Evolutionary conservation across 2,797 vertebrate species (phyloP), one percentile per base, ranked within the genome.

Genomic region (Allobates femoralis): DNA sequence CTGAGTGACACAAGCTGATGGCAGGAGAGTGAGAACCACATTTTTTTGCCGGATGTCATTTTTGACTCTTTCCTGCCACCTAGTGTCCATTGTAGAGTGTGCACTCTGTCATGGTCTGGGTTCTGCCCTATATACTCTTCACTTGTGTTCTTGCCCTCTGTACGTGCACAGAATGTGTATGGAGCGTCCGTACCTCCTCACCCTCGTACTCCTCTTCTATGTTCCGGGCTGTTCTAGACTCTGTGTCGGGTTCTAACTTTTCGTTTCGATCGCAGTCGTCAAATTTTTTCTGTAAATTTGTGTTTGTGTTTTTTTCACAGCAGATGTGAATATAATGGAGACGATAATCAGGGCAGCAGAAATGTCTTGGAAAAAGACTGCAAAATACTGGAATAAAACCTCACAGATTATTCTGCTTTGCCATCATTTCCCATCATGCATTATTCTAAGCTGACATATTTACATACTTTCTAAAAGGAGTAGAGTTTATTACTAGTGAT

Each of bases 11-110:
- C 16, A 16, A 32, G 18, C 32, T 71, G 67, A 71, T 41, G 34
- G 23, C 23, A 3, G 37, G 21, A 50, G n/a, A 46, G 46, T 3
- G 18, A n/a, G 18, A n/a, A n/a, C n/a, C n/a, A n/a, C 66, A 2
- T 11, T n/a, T 19, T n/a, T 26, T n/a, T 32, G 12, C 11, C 28
- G 10, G 19, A 1, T 19, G 37, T 46, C 23, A 74, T 50, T 74
- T 46, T n/a, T 50, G 41, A 16, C 71, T 82, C 28, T 30, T 28
- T 28, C 6, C 64, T 69, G 50, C 32, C 77, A 41, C 41, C 77
- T 79, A 79, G 34, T 79, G 56, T 60, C 28, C 32, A 80, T 16
- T 73, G 19, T 55, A 30, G 62, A 60, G 53, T 15, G 56, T 46
- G 34, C 67, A 71, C 28, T 32, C 3, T 19, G 19, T 3, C 34